Evolutionary conservation across 2,113 vertebrate genomes (phyloP).

Genomic region (Pycnonotus jocosus): DNA sequence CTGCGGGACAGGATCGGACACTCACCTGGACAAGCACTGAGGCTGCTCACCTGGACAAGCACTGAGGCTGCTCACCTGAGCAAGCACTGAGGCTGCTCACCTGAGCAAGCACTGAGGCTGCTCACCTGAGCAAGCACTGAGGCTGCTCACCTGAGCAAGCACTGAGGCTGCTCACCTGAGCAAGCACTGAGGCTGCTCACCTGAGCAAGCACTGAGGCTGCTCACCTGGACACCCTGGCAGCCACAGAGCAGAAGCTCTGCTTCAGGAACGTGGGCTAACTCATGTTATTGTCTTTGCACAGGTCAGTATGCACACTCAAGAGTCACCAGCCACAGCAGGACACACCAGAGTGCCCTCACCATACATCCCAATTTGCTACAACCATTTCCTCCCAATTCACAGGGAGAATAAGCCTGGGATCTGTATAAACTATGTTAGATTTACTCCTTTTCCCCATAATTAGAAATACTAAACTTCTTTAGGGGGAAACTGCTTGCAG

Average conservation of each 20-base stretch:
- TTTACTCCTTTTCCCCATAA: not conserved
- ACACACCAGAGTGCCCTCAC: not conserved
- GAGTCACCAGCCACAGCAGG: not conserved
- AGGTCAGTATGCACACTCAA: not conserved
- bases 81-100: not conserved
- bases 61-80: not conserved
- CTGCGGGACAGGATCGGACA: slow-evolving; percentile 56
- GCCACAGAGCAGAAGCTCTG: not conserved
- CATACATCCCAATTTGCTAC: not conserved
- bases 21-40: not conserved
- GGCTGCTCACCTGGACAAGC: not conserved
- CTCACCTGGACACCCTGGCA: not conserved
- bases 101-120: too few species aligned
- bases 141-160: not conserved
- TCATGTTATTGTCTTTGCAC: rapidly evolving
- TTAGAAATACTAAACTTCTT: not conserved
- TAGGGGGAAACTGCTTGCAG: not conserved
- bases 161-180: not conserved
- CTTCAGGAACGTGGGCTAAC: not conserved
- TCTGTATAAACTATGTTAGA: not conserved
- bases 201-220: not conserved
- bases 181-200: not conserved
- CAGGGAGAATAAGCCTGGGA: not conserved
- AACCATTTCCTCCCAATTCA: not conserved
- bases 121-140: not conserved